These are phyloP conservation scores for Clarias pachynema DNA, from an alignment of 2,797 vertebrate genomes.

Conservation along the genomic window DNA sequence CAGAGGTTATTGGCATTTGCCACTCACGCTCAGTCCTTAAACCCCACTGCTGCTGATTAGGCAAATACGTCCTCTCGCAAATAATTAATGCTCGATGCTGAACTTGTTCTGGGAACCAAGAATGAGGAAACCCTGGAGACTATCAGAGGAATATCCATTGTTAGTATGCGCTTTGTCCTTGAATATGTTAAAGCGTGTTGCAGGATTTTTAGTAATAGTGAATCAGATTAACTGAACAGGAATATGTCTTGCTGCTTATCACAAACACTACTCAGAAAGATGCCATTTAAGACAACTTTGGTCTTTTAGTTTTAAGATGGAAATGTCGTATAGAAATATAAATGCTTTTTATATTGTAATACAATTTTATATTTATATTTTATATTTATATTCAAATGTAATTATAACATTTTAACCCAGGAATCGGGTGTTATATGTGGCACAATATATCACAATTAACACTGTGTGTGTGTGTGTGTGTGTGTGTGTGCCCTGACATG, in stretches of 20 bases:
- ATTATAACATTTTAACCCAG: background rate
- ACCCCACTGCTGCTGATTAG: slow-evolving; percentile 86
- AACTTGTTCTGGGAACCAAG: slow-evolving; percentile 71
- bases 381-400: background rate
- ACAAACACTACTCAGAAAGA: background rate
- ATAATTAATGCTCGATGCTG: slow-evolving; percentile 87
- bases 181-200: background rate
- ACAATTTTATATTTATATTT: no score
- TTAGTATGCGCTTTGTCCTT: slow-evolving; percentile 3
- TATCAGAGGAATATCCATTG: background rate
- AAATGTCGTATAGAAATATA: background rate
- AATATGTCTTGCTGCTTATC: background rate
- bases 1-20: slow-evolving; percentile 92
- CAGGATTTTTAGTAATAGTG: background rate
- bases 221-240: background rate
- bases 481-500: background rate
- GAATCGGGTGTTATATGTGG: background rate
- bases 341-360: no score
- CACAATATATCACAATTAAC: background rate
- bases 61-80: slow-evolving; percentile 80
- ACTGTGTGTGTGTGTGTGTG: slow-evolving; percentile 1
- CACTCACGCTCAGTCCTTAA: slow-evolving; percentile 79
- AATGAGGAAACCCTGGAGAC: slow-evolving; percentile 63
- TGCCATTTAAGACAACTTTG: background rate
- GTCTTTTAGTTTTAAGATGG: background rate